These are phyloP conservation scores for Heptranchias perlo DNA, from an alignment of 2,113 vertebrate genomes.

Conservation along the genomic window DNA sequence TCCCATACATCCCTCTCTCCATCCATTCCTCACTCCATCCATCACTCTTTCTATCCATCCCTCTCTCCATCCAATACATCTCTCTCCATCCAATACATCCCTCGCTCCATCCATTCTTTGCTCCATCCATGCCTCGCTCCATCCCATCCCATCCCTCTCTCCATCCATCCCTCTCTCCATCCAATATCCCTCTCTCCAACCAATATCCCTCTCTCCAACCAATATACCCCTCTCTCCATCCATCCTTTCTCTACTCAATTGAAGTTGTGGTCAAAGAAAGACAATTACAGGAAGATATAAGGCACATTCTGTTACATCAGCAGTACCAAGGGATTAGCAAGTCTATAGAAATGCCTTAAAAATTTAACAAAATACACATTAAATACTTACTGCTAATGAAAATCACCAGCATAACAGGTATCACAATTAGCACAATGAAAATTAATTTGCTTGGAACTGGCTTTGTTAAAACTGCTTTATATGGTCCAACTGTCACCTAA, in stretches of 20 bases:
- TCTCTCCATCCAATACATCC: neutral
- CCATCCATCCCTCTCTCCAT: neutral
- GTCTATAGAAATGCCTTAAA: neutral
- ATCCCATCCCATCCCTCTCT: neutral
- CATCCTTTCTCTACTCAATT: neutral
- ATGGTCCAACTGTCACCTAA: slow-evolving; percentile 71
- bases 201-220: neutral
- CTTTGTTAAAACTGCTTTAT: slow-evolving; percentile 42
- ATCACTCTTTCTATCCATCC: neutral
- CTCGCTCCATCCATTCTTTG: neutral
- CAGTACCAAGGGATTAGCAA: neutral
- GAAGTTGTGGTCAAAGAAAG: neutral
- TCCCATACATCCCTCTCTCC: too few species aligned
- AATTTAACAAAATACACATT: neutral
- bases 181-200: neutral
- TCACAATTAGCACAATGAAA: slow-evolving; percentile 55
- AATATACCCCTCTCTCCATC: neutral
- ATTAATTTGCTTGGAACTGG: neutral
- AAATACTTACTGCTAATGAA: slow-evolving; percentile 68
- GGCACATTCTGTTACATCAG: neutral
- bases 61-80: neutral
- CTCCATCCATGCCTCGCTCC: neutral
- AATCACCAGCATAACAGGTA: slow-evolving; percentile 58
- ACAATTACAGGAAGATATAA: neutral
- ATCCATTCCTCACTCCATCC: too few species aligned